Evolutionary conservation across 2,113 vertebrate species (phyloP).

Genomic region (Coreoperca whiteheadi): DNA sequence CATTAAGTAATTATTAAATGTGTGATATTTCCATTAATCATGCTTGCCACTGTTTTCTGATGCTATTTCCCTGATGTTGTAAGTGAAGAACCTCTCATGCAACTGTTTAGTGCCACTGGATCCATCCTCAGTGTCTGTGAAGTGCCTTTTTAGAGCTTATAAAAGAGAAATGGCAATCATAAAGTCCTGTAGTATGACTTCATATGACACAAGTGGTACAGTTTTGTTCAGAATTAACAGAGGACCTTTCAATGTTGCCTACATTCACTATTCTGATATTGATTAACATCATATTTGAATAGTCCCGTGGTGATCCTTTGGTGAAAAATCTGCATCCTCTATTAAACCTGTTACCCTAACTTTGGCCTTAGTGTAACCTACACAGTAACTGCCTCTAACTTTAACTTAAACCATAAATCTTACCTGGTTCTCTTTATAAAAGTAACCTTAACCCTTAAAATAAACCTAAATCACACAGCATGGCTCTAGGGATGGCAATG

Average conservation of each 20-base stretch:
- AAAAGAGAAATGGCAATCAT: slow-evolving; percentile 10
- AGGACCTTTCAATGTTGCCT: neutral
- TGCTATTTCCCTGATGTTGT: slow-evolving; percentile 3
- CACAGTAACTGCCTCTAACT: neutral
- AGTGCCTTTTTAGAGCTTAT: slow-evolving; percentile 44
- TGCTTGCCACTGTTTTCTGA: slow-evolving; percentile 35
- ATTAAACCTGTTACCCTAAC: neutral
- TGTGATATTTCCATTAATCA: slow-evolving; percentile 30
- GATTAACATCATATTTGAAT: no score
- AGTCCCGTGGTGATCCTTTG: neutral
- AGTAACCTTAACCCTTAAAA: neutral
- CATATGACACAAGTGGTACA: neutral
- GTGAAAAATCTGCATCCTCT: neutral
- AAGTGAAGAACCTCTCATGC: slow-evolving; percentile 44
- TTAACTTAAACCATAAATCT: neutral
- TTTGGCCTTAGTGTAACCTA: neutral
- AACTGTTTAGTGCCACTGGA: slow-evolving; percentile 32
- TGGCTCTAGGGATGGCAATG: neutral
- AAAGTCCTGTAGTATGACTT: neutral
- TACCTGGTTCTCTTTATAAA: no score
- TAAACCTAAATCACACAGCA: neutral
- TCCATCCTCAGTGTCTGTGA: slow-evolving; percentile 23
- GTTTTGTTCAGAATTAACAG: slow-evolving; percentile 2
- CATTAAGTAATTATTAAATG: slow-evolving; percentile 31
- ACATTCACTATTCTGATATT: neutral